A percentile compares a stretch with the other conserved stretches of the same genome.
Conservation (phyloP, 2,888 invertebrate species). For the Epiblema foenella region DNA sequence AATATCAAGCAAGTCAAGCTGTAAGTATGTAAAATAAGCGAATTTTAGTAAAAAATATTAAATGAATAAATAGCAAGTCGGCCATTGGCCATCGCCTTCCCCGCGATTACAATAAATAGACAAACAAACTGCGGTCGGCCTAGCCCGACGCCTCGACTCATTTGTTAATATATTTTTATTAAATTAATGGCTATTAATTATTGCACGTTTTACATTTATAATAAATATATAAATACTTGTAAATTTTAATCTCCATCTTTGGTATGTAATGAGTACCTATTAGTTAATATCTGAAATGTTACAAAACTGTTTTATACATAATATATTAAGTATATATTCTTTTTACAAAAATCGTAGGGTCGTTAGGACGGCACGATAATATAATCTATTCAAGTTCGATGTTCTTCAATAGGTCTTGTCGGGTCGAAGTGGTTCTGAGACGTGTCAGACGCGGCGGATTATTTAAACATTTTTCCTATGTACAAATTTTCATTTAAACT, state of each 20-base stretch:
- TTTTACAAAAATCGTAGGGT: conserved; percentile 85
- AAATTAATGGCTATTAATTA: conserved; percentile 84
- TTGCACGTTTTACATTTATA: conserved; percentile 85
- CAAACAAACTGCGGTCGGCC: conserved; percentile 64
- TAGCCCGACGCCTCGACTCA: conserved; percentile 73
- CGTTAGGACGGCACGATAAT: conserved; percentile 85
- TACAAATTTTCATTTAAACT: conserved; percentile 84
- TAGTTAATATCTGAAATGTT: conserved; percentile 82
- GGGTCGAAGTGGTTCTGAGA: conserved; percentile 58
- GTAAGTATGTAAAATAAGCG: conserved; percentile 62
- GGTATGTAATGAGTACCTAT: conserved; percentile 83
- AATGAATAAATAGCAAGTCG: conserved; percentile 53
- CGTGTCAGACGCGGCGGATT: conserved; percentile 60
- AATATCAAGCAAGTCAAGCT: conserved; percentile 75
- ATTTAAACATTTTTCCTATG: conserved; percentile 70
- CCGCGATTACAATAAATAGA: conserved; percentile 79
- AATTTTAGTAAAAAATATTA: conserved; percentile 52
- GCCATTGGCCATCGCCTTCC: conserved; percentile 58
- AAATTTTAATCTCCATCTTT: conserved; percentile 82
- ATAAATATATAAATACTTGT: conserved; percentile 85
- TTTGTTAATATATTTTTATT: conserved; percentile 80
- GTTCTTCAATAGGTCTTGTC: conserved; percentile 78
- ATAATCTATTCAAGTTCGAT: conserved; percentile 83
- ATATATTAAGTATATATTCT: conserved; percentile 80
- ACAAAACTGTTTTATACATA: conserved; percentile 81